These are phyloP conservation scores for Acyrthosiphon pisum DNA, from an alignment of 1,140 invertebrate genomes.

Conservation along the genomic window DNA sequence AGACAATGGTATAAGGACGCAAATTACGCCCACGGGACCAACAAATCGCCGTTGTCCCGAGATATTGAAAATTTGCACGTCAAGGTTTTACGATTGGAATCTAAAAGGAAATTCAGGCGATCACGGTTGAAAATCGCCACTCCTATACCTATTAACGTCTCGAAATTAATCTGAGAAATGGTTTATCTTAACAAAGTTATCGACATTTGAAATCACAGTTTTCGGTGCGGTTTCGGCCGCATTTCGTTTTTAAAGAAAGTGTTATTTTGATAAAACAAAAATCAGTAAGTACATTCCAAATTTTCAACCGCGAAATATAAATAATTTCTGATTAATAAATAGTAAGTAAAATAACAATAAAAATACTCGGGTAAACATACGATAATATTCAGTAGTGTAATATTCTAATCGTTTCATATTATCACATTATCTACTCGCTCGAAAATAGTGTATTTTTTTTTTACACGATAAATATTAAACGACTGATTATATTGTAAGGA, in stretches of 20 bases:
- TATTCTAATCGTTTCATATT: neutral
- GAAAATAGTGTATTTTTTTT: neutral
- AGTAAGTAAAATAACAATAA: neutral
- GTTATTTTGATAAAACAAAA: neutral
- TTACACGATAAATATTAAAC: neutral
- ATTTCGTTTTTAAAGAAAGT: neutral
- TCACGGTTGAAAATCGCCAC: neutral
- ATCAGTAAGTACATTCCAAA: neutral
- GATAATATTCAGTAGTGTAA: neutral
- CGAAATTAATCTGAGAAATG: neutral
- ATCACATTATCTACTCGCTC: no score
- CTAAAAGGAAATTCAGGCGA: neutral
- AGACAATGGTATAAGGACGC: constrained; percentile 48
- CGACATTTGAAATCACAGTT: neutral
- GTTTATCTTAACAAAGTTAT: neutral
- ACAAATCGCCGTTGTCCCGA: neutral
- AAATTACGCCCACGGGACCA: constrained; percentile 30
- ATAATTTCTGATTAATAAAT: neutral
- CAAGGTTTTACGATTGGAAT: constrained; percentile 21
- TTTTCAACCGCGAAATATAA: neutral
- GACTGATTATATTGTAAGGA: neutral
- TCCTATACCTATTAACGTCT: neutral
- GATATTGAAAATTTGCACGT: neutral
- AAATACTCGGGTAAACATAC: neutral
- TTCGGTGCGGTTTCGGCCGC: neutral